These are phyloP conservation scores for Ariolimax columbianus DNA, from an alignment of 2,888 invertebrate genomes.

Conservation along the genomic window DNA sequence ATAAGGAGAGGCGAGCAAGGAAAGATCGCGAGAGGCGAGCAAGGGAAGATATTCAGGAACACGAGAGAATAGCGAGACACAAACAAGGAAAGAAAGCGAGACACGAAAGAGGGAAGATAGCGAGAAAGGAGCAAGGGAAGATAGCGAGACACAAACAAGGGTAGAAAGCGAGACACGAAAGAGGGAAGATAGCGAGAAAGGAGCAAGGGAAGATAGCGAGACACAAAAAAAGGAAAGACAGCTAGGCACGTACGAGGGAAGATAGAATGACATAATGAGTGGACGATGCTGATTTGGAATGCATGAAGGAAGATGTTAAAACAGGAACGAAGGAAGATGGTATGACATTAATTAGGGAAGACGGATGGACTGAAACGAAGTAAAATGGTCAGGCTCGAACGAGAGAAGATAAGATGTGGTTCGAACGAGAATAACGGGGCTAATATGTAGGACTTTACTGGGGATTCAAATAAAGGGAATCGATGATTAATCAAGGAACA, in stretches of 20 bases:
- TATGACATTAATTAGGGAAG: no score
- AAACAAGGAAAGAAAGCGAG: not conserved
- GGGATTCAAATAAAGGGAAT: no score
- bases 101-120: not conserved
- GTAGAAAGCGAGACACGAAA: not conserved
- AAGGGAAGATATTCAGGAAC: not conserved
- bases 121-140: not conserved
- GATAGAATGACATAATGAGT: not conserved
- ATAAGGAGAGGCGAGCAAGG: not conserved
- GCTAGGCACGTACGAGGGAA: not conserved
- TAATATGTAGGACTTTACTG: no score
- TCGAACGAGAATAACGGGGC: no score
- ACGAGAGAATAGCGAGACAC: not conserved
- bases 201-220: no score
- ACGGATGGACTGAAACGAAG: no score
- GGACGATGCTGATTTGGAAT: not conserved
- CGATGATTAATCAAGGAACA: no score
- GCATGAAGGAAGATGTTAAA: not conserved
- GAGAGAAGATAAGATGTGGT: no score
- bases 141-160: not conserved
- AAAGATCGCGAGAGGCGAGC: not conserved
- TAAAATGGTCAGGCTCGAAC: no score
- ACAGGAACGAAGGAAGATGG: no score
- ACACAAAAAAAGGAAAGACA: no score
- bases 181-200: no score